Evolutionary conservation across 2,797 vertebrate species (phyloP), one percentile per base, ranked within the genome.

Genomic region (Coluber constrictor): DNA sequence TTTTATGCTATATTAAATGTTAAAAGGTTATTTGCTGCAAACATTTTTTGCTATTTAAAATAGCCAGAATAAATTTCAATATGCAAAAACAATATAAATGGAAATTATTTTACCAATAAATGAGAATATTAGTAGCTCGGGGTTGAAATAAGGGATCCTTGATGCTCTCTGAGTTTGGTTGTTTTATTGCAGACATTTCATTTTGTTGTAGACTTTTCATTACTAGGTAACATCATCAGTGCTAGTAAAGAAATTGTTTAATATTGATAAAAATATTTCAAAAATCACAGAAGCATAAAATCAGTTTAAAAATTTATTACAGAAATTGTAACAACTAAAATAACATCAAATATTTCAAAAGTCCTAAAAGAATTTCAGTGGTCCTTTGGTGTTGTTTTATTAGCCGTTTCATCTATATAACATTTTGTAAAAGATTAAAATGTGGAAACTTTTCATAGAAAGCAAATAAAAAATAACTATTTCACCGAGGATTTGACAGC

Each of bases 261-360:
- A 70, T 90, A 92, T 18, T 51, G 27, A 79, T 59, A 12, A 47
- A n/a, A 18, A 70, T 47, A 70, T 25, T 93, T 86, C 32, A 37
- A 90, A 89, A 15, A 59, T 20, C 55, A 60, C 43, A 32, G 32
- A 57, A 54, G 8, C 32, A 87, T 70, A 70, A 93, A 55, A 56
- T 86, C 25, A 66, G 89, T 93, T 92, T 6, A 87, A 86, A 90
- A n/a, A 74, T 88, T 90, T 93, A 93, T 93, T 93, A 43, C 11
- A 86, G 61, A n/a, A n/a, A 12, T 87, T 93, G 8, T 59, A 87
- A 93, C 61, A 87, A 51, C 5, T 55, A 25, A 92, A 90, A 55
- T 90, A 90, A 93, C 29, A 83, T 74, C 10, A 93, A 57, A 86
- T 51, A 74, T 86, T 83, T 83, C 1, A 37, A 92, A 61, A 89